Percentiles rank a stretch among this genome's conserved stretches.
Evolutionary conservation across 2,888 invertebrate genomes (phyloP).

Genomic region (Sabatieria punctata): DNA sequence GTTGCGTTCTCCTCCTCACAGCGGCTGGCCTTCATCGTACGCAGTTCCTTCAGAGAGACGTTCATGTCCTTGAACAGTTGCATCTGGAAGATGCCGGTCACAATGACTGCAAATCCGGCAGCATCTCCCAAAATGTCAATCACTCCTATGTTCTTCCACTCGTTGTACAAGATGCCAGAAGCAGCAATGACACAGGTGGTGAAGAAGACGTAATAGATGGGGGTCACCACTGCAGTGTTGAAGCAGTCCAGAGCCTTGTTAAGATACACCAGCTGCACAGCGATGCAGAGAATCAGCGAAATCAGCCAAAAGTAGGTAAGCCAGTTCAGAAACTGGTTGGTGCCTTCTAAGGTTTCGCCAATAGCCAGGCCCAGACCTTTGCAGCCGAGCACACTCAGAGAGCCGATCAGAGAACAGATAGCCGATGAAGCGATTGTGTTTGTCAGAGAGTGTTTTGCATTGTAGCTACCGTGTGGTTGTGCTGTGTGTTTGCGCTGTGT

Average conservation of each 20-base stretch:
- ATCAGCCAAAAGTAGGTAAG: constrained; percentile 56
- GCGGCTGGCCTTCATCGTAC: too few species aligned
- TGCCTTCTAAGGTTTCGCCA: constrained; percentile 49
- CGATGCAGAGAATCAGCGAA: constrained; percentile 54
- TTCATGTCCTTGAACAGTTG: constrained; percentile 68
- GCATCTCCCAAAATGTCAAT: constrained; percentile 59
- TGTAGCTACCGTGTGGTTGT: too few species aligned
- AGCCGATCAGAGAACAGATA: too few species aligned
- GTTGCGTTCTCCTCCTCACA: too few species aligned
- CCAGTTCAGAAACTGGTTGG: constrained; percentile 54
- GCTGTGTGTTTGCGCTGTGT: too few species aligned
- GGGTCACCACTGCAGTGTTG: constrained; percentile 77
- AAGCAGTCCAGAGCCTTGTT: constrained; percentile 74
- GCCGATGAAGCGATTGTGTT: too few species aligned
- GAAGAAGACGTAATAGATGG: constrained; percentile 86
- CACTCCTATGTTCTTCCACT: constrained; percentile 57
- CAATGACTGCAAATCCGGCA: constrained; percentile 65
- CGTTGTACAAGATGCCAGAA: constrained; percentile 69
- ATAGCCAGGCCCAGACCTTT: too few species aligned
- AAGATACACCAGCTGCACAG: constrained; percentile 79
- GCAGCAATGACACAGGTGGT: constrained; percentile 71
- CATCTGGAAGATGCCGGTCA: constrained; percentile 67
- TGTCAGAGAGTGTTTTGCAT: too few species aligned
- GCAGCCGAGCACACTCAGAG: too few species aligned
- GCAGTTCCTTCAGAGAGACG: constrained; percentile 38